Conservation (phyloP, 2,797 vertebrate species). For the Cuniculus paca region DNA sequence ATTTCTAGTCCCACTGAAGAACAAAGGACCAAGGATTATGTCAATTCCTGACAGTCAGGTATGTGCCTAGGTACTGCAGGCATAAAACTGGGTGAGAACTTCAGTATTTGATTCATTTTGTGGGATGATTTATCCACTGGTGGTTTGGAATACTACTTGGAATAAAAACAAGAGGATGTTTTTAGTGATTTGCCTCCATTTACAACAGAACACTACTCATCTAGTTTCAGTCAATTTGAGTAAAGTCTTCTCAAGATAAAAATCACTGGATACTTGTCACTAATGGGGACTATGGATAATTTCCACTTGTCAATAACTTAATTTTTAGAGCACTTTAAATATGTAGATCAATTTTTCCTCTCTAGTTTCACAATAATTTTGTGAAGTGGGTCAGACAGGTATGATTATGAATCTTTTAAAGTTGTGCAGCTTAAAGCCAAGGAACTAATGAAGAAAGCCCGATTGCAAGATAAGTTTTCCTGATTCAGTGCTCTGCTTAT, state of each 20-base stretch:
- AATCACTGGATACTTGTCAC: constrained; percentile 31
- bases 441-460: constrained; percentile 46
- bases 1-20: background rate
- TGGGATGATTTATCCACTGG: background rate
- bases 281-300: constrained; percentile 46
- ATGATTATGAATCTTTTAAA: constrained; percentile 47
- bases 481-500: background rate
- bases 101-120: background rate
- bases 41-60: background rate
- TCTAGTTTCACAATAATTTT: background rate
- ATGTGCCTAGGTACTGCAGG: background rate
- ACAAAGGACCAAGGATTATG: rapidly evolving
- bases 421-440: background rate
- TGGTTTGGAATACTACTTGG: background rate
- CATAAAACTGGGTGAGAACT: background rate
- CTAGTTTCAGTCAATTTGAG: background rate
- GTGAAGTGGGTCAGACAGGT: constrained; percentile 22
- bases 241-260: constrained; percentile 37
- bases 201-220: background rate
- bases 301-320: constrained; percentile 19
- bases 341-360: background rate
- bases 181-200: background rate
- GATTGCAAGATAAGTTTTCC: constrained; percentile 36
- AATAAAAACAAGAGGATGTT: background rate
- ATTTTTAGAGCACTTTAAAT: constrained; percentile 63